Evolutionary conservation across 2,888 invertebrate genomes (phyloP), one percentile per base, ranked within the genome.

Genomic region (Oligia strigilis): DNA sequence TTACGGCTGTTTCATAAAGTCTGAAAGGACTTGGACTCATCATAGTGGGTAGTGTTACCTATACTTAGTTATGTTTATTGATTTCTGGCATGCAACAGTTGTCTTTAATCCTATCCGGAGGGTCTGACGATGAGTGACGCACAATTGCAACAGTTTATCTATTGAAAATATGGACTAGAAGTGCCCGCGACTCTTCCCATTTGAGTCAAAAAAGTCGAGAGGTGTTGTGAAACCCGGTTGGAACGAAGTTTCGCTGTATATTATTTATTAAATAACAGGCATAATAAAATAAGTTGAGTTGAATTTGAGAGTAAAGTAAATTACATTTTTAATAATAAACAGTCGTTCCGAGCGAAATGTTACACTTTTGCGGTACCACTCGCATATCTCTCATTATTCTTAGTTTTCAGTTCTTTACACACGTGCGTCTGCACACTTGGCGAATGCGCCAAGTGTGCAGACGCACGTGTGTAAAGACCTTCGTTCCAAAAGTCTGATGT

Each of bases 31-130:
- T 9, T 46, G 17, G 6, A 58, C 17, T 23, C 11, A 29, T 40
- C 0, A 19, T 36, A 43, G 23, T 49, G 9, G 36, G 13, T 58
- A 58, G 4, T 40, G 2, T 17, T n/a, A 60, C n/a, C 1, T 4
- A n/a, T 60, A n/a, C 4, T 1, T 58, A n/a, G 58, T 58, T 40
- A 43, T n/a, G 4, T 65, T n/a, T 79, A n/a, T 78, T 29, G 14
- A 78, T 78, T 43, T 46, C n/a, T 65, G 5, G 8, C 13, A 36
- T 36, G 77, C 43, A 65, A 77, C 79, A 77, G 55, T 79, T 77
- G 64, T 5, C n/a, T 46, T 23, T 8, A 29, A 52, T 29, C 49
- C 29, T 46, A 19, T 13, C 5, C 6, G 19, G 8, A 43, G 23
- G 23, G 23, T 36, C 9, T 0, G 23, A n/a, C 11, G 17, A 43